phyloP scores from a whole-genome alignment of 2,888 invertebrate species.

The Cryptocephalus moraei region DNA sequence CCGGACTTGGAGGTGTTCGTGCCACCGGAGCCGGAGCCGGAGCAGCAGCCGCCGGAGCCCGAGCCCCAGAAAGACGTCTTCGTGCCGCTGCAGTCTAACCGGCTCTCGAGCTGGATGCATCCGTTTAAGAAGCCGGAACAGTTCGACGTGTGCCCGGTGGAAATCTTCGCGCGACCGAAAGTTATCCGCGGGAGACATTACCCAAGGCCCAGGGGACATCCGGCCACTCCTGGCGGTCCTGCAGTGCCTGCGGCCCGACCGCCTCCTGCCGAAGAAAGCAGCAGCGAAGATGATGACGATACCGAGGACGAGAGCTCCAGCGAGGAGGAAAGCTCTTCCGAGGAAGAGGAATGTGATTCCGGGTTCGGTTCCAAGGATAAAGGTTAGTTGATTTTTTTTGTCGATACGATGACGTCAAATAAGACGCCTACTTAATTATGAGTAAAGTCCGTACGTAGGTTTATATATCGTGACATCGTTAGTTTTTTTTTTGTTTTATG shows the following conservation, averaged over 20 bases:
- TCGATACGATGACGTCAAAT: too few species aligned
- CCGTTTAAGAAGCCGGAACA: conserved; percentile 35
- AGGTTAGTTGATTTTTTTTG: conserved; percentile 37
- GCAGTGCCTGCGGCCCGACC: too few species aligned
- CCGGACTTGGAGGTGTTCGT: conserved; percentile 33
- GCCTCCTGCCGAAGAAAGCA: conserved; percentile 27
- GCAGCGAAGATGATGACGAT: conserved; percentile 29
- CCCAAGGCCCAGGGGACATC: conserved; percentile 27
- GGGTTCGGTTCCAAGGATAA: conserved; percentile 63
- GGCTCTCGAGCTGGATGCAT: conserved; percentile 34
- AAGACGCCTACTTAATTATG: too few species aligned
- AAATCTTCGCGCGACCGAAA: conserved; percentile 36
- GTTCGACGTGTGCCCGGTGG: conserved; percentile 32
- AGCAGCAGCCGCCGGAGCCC: conserved; percentile 31
- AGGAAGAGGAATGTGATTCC: conserved; percentile 46
- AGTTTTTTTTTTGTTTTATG: too few species aligned
- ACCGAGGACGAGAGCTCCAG: conserved; percentile 24
- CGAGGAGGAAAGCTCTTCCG: conserved; percentile 19
- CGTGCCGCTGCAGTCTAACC: conserved; percentile 35
- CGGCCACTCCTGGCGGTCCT: conserved; percentile 12
- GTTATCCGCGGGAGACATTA: conserved; percentile 33
- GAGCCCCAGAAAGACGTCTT: conserved; percentile 35
- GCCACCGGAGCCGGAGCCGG: conserved; percentile 18
- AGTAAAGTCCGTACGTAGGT: too few species aligned
- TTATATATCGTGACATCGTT: too few species aligned